Percentiles rank a stretch among this genome's conserved stretches.
These are phyloP conservation scores for Danio tinwini DNA, from an alignment of 2,797 vertebrate species.

Conservation along the genomic window DNA sequence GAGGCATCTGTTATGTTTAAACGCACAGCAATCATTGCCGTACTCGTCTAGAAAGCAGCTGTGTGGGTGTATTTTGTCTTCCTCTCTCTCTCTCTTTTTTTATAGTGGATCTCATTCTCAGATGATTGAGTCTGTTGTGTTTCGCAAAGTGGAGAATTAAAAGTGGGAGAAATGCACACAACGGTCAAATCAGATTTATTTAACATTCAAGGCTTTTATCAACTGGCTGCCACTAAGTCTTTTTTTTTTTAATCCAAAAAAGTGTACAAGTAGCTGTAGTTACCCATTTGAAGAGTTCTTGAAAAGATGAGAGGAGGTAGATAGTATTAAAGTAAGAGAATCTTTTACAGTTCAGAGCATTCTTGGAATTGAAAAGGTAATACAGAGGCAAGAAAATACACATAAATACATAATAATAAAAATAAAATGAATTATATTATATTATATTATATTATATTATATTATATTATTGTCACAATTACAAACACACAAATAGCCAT, in stretches of 20 bases:
- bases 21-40: conserved; percentile 68
- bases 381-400: too few species aligned
- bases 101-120: conserved; percentile 56
- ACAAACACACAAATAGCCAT: too few species aligned
- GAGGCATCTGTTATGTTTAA: conserved; percentile 68
- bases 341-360: conserved; percentile 1
- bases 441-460: too few species aligned
- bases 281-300: conserved; percentile 56
- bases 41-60: conserved; percentile 52
- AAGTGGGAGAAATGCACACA: conserved; percentile 44
- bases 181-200: conserved; percentile 18
- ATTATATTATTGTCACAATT: too few species aligned
- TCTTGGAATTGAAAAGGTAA: too few species aligned
- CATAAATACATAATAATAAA: too few species aligned
- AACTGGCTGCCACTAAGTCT: not conserved
- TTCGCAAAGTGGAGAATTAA: conserved; percentile 49
- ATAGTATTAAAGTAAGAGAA: conserved; percentile 58
- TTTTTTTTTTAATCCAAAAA: not conserved
- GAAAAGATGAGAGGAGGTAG: conserved; percentile 60
- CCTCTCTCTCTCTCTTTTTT: conserved; percentile 24
- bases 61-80: conserved; percentile 32
- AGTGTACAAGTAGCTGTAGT: conserved; percentile 27
- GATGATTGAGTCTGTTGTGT: conserved; percentile 64
- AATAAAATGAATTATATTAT: too few species aligned
- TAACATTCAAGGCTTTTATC: conserved; percentile 41